Evolutionary conservation across 2,888 invertebrate species (phyloP), one percentile per base, ranked within the genome.

Genomic region (Leptarthrus brevirostris): DNA sequence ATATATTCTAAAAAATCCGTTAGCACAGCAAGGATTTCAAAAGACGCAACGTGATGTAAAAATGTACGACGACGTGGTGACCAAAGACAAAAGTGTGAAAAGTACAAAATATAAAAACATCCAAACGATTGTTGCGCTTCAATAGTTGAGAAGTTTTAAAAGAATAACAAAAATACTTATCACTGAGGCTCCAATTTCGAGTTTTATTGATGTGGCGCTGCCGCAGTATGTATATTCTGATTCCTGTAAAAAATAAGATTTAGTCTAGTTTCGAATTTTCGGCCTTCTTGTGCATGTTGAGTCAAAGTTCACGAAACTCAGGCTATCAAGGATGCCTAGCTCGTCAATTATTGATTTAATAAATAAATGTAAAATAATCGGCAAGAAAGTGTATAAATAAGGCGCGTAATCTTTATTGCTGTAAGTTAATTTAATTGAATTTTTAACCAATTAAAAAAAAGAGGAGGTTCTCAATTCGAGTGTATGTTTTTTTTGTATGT

Each of bases 171-270:
- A 52, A 22, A 30, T n/a, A 69, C 54, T 58, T 16, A 58, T 30
- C 16, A 72, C 10, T 4, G 12, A 24, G 2, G 72, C 30, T 6
- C 26, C 14, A 6, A 30, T 52, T n/a, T 73, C 30, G 3, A 75
- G 34, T 18, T 44, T 14, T 34, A 72, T 72, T 74, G 80, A 77
- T 74, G 80, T 78, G 56, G 83, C 84, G 74, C 83, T 81, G 70
- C 84, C 84, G 78, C 84, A 84, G 77, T 84, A 84, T 58, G 84
- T 82, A 75, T 77, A 83, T 58, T 80, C 78, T 73, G 80, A 81
- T 79, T 84, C 84, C 84, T 84, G 70, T 2, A 74, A 66, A 5
- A 56, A 44, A 44, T 3, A 12, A n/a, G 3, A 40, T 0, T 40
- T 6, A 40, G 12, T 40, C 8, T 40, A 12, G 12, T 40, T 12